Evolutionary conservation across 2,797 vertebrate species (phyloP).

Genomic region (Sebastes steindachneri): DNA sequence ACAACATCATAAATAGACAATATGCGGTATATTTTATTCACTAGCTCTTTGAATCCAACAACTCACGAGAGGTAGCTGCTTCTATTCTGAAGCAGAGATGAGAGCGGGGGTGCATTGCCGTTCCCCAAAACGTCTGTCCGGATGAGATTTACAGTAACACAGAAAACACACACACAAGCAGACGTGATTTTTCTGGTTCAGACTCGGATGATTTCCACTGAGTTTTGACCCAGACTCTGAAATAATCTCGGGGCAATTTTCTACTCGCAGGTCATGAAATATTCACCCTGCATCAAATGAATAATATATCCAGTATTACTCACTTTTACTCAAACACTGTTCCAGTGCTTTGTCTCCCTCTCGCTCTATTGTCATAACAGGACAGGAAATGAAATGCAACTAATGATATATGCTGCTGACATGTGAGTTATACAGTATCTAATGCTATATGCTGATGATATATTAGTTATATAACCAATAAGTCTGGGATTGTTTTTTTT

Average conservation of each 20-base stretch:
- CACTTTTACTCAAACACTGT: slow-evolving; percentile 42
- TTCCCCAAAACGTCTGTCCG: slow-evolving; percentile 5
- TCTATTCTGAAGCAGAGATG: slow-evolving; percentile 6
- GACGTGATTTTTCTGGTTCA: slow-evolving; percentile 40
- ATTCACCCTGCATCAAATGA: slow-evolving; percentile 62
- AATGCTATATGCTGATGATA: slow-evolving; percentile 16
- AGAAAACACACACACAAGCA: neutral
- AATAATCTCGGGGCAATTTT: slow-evolving; percentile 57
- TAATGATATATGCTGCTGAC: slow-evolving; percentile 19
- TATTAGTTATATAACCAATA: slow-evolving; percentile 12
- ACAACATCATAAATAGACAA: slow-evolving; percentile 42
- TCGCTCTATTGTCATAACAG: slow-evolving; percentile 36
- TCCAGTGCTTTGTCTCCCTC: slow-evolving; percentile 25
- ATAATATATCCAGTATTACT: slow-evolving; percentile 64
- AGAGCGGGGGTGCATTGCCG: neutral
- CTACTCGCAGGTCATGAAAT: slow-evolving; percentile 59
- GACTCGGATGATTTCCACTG: slow-evolving; percentile 55
- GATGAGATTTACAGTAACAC: slow-evolving; percentile 33
- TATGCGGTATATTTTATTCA: slow-evolving; percentile 43
- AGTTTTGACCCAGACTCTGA: slow-evolving; percentile 67
- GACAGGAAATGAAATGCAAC: slow-evolving; percentile 16
- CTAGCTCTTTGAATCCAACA: neutral
- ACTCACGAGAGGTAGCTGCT: neutral
- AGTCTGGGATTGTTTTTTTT: neutral
- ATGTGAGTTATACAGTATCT: neutral